These are phyloP conservation scores for Oophaga pumilio DNA, from an alignment of 2,113 vertebrate species.

Conservation along the genomic window DNA sequence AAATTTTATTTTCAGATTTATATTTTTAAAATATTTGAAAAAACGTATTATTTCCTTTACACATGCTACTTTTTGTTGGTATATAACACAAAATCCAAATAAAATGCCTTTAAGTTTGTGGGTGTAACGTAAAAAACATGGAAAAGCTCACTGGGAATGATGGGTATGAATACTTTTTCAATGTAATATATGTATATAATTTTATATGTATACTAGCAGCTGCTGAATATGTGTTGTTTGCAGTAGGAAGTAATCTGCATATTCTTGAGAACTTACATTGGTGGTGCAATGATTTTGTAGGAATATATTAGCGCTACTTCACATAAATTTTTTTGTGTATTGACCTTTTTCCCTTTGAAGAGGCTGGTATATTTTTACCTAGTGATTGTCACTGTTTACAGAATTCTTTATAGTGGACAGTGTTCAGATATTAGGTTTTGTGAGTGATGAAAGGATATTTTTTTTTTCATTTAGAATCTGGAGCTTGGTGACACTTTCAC, in stretches of 20 bases:
- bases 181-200: too few relatives aligned
- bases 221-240: background rate
- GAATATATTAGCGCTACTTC: background rate
- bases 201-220: too few relatives aligned
- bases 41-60: too few relatives aligned
- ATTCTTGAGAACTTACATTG: background rate
- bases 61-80: too few relatives aligned
- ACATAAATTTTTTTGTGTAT: background rate
- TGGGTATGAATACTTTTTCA: too few relatives aligned
- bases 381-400: background rate
- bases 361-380: background rate
- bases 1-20: too few relatives aligned
- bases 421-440: background rate
- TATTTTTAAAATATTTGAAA: too few relatives aligned
- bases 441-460: background rate
- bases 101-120: too few relatives aligned
- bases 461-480: background rate
- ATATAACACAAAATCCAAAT: too few relatives aligned
- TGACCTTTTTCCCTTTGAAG: slow-evolving; percentile 8
- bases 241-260: background rate
- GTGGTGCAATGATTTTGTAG: background rate
- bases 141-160: too few relatives aligned
- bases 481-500: background rate
- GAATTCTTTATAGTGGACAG: background rate
- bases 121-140: too few relatives aligned